Conservation (phyloP, 2,113 vertebrate genomes). For the Plecturocebus donacophilus region DNA sequence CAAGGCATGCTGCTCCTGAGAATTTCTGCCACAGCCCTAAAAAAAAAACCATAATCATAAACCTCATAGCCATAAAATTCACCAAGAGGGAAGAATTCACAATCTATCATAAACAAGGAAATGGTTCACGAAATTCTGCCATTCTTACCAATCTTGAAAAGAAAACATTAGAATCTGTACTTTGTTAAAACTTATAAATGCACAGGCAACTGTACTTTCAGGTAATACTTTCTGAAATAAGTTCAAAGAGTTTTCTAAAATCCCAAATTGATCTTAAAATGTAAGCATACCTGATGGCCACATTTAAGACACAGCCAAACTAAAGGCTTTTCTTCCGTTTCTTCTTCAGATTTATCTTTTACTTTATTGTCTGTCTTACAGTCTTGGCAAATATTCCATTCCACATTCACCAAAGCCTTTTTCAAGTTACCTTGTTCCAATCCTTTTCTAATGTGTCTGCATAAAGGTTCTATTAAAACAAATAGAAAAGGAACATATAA, state of each 20-base stretch:
- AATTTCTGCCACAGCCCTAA: constrained; percentile 94
- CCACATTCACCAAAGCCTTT: constrained; percentile 85
- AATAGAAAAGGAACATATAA: not conserved
- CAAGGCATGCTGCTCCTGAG: constrained; percentile 92
- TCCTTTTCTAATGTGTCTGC: constrained; percentile 93
- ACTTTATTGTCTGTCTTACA: constrained; percentile 86
- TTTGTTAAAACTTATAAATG: not conserved
- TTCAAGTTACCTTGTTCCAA: constrained; percentile 91
- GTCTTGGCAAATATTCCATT: constrained; percentile 92
- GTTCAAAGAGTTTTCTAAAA: constrained; percentile 1
- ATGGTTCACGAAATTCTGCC: not conserved
- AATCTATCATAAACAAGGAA: not conserved
- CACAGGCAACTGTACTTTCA: not conserved
- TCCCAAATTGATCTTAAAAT: not conserved
- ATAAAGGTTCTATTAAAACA: constrained; percentile 85
- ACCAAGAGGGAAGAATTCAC: not conserved
- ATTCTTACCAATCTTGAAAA: not conserved
- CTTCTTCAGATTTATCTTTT: constrained; percentile 80
- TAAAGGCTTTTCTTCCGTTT: constrained; percentile 78
- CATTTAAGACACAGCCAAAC: constrained; percentile 98
- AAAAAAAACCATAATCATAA: constrained; percentile 19
- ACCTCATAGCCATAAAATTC: constrained; percentile 2
- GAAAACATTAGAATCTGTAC: not conserved
- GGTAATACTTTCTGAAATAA: not conserved
- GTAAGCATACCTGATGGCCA: constrained; percentile 91